These are phyloP conservation scores for Archegozetes longisetosus DNA, from an alignment of 1,140 invertebrate genomes.

Conservation along the genomic window DNA sequence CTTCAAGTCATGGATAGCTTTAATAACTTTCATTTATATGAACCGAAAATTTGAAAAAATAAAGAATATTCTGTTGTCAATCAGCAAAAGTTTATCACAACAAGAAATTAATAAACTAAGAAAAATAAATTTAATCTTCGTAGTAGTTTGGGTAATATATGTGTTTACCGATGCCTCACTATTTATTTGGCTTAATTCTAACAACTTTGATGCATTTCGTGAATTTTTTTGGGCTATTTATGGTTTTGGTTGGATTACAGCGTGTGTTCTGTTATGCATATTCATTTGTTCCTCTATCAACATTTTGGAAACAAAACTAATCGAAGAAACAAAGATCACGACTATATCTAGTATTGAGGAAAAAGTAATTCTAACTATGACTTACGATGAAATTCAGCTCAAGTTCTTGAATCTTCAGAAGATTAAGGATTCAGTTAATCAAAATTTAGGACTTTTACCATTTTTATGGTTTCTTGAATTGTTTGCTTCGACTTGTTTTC, in stretches of 20 bases:
- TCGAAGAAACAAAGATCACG: not conserved
- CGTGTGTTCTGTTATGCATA: not conserved
- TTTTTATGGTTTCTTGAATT: not conserved
- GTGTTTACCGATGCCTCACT: not conserved
- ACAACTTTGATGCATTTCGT: not conserved
- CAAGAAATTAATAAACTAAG: not conserved
- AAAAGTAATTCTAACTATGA: too few relatives aligned
- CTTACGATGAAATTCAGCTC: not conserved
- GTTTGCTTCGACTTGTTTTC: not conserved
- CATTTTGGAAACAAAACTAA: not conserved
- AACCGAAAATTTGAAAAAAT: not conserved
- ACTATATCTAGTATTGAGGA: not conserved
- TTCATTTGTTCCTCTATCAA: not conserved
- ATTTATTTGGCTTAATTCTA: not conserved
- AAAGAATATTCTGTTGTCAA: not conserved
- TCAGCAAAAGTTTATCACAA: not conserved
- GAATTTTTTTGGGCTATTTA: not conserved
- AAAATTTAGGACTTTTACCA: not conserved
- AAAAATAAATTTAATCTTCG: not conserved
- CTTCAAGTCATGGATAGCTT: not conserved
- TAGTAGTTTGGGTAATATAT: not conserved
- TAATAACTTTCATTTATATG: not conserved
- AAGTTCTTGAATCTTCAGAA: not conserved
- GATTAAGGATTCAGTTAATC: not conserved
- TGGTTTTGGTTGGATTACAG: not conserved